Evolutionary conservation across 2,113 vertebrate genomes (phyloP), one percentile per base, ranked within the genome.

Genomic region (Apteryx owenii): DNA sequence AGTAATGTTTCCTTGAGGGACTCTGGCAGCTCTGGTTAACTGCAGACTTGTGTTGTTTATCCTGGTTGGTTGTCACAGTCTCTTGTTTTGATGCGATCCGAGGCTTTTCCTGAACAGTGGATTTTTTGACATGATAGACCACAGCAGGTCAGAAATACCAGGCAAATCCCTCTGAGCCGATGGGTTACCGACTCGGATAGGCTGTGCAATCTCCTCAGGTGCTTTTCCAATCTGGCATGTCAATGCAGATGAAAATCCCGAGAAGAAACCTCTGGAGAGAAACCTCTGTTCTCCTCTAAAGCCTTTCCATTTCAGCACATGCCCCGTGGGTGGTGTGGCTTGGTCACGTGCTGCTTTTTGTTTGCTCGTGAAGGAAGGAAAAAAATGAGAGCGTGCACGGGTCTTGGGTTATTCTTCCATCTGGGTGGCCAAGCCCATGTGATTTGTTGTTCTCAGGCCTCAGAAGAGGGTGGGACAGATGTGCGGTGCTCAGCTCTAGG

Each of bases 141-240:
- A 79, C 91, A 96, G 92, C 95, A 93, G 85, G 58, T 86, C 76
- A 46, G 81, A 92, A 87, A 88, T 48, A 90, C 4, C 83, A 78
- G 53, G 66, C 4, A 0, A 46, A 81, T 22, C 81, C 29, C 85
- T 89, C 68, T 4, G 85, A 83, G 83, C 75, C 38, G 62, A 60
- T 2, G 38, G 56, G 61, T 51, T 29, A 48, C 69, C 46, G 84
- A 70, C 68, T 87, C 7, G 0, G 38, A 46, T 8, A 50, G 92
- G 86, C 75, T 3, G 21, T 38, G 72, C 82, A 46, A 56, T 80
- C 70, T 86, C 91, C 93, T 62, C 58, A 25, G 94, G 91, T 88
- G 85, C 38, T 92, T 71, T 89, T 28, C 38, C 72, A 79, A 64
- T 65, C 76, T 36, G 65, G 22, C 36, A 26, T 2, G 38, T 86